Evolutionary conservation across 2,113 vertebrate genomes (phyloP).

Genomic region (Corynorhinus townsendii): DNA sequence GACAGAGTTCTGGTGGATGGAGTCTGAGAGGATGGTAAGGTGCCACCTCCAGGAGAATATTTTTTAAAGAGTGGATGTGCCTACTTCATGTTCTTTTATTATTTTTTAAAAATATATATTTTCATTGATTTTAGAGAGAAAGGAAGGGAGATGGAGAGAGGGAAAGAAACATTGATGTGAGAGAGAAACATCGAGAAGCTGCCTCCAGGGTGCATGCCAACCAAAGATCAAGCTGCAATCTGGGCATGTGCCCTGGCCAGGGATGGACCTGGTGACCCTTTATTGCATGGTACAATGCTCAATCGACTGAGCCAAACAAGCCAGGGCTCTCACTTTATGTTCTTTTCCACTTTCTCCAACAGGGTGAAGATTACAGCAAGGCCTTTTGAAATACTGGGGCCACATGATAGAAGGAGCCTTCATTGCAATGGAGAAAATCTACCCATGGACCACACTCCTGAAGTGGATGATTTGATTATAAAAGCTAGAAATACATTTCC

Average conservation of each 20-base stretch:
- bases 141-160: too few relatives aligned
- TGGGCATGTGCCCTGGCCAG: too few relatives aligned
- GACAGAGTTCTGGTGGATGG: background rate
- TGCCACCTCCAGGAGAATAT: background rate
- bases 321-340: background rate
- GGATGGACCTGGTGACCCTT: too few relatives aligned
- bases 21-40: background rate
- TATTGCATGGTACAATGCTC: too few relatives aligned
- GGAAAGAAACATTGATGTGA: too few relatives aligned
- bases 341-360: background rate
- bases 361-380: background rate
- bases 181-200: too few relatives aligned
- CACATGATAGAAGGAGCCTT: background rate
- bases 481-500: background rate
- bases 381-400: background rate
- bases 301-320: too few relatives aligned
- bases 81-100: background rate
- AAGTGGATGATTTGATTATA: background rate
- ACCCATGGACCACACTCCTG: too few relatives aligned
- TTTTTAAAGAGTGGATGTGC: background rate
- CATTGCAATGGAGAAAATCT: background rate
- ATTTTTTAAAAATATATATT: too few relatives aligned
- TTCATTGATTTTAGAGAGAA: too few relatives aligned
- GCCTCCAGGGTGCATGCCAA: too few relatives aligned
- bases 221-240: too few relatives aligned